Percentiles rank a stretch among this genome's conserved stretches.
These are phyloP conservation scores for Acrossocheilus fasciatus DNA, from an alignment of 2,797 vertebrate genomes.

Conservation along the genomic window DNA sequence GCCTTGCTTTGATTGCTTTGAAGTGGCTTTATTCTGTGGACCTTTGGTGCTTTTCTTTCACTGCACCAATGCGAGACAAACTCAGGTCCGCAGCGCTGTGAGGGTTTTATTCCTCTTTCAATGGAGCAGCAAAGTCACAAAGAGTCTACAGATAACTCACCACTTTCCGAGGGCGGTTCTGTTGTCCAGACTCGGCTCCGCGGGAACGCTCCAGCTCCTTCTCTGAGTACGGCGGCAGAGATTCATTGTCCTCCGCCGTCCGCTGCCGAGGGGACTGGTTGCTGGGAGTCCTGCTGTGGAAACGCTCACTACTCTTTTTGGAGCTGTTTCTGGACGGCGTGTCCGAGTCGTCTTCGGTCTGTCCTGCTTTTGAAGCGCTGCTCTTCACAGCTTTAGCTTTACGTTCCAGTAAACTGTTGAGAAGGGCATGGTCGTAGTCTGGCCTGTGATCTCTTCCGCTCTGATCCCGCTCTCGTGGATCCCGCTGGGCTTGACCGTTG, in stretches of 20 bases:
- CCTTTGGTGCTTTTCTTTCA: background rate
- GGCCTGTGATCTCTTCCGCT: conserved; percentile 61
- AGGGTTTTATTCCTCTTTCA: background rate
- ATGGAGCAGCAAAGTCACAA: conserved; percentile 50
- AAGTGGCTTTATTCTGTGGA: background rate
- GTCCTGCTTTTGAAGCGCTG: conserved; percentile 44
- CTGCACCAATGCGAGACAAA: background rate
- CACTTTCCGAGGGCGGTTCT: conserved; percentile 86
- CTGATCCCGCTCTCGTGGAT: conserved; percentile 59
- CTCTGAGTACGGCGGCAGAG: conserved; percentile 84
- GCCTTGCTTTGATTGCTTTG: background rate
- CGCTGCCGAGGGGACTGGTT: conserved; percentile 76
- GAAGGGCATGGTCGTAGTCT: conserved; percentile 86
- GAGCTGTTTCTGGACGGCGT: conserved; percentile 86
- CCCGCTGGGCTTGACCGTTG: conserved; percentile 74
- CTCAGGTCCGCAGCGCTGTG: background rate
- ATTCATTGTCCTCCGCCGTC: conserved; percentile 73
- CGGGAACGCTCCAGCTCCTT: conserved; percentile 76
- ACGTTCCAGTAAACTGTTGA: conserved; percentile 85
- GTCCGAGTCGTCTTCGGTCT: conserved; percentile 77
- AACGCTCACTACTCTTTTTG: conserved; percentile 74
- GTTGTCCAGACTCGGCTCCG: conserved; percentile 73
- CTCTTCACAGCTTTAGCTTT: conserved; percentile 79
- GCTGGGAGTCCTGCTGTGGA: conserved; percentile 76
- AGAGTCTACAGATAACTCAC: conserved; percentile 77